These are phyloP conservation scores for Ancistrus triradiatus DNA, from an alignment of 2,113 vertebrate species.

Conservation along the genomic window DNA sequence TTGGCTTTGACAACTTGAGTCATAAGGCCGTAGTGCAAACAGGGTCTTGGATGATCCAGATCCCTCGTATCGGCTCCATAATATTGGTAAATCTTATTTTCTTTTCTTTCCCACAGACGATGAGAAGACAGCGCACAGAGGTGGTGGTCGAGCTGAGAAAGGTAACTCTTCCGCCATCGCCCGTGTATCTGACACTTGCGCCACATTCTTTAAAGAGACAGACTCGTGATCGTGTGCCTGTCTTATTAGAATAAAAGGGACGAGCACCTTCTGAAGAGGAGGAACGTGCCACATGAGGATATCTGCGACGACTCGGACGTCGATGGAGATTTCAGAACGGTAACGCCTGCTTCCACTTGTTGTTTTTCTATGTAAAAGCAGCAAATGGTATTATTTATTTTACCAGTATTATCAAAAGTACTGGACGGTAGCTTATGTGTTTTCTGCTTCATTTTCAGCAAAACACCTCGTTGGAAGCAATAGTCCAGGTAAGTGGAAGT, in stretches of 20 bases:
- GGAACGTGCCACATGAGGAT: conserved; percentile 95
- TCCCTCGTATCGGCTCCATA: no score
- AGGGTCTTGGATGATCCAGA: no score
- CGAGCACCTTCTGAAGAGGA: conserved; percentile 94
- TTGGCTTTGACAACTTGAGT: no score
- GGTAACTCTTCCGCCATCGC: no score
- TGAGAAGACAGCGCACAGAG: conserved; percentile 98
- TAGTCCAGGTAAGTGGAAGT: conserved; percentile 94
- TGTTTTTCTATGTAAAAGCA: background rate
- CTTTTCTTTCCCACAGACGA: conserved; percentile 75
- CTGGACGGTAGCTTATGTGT: background rate
- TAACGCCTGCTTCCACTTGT: conserved; percentile 55
- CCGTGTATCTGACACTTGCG: no score
- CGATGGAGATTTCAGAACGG: conserved; percentile 93
- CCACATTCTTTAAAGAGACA: background rate
- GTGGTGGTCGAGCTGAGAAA: conserved; percentile 96
- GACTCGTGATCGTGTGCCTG: background rate
- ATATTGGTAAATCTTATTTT: background rate
- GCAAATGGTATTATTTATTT: no score
- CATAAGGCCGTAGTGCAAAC: no score
- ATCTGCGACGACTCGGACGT: conserved; percentile 93
- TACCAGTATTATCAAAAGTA: no score
- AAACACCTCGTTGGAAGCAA: conserved; percentile 97
- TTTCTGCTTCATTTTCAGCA: conserved; percentile 69
- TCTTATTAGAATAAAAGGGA: conserved; percentile 90